Conservation (phyloP, 2,113 vertebrate species). For the Pongo abelii region DNA sequence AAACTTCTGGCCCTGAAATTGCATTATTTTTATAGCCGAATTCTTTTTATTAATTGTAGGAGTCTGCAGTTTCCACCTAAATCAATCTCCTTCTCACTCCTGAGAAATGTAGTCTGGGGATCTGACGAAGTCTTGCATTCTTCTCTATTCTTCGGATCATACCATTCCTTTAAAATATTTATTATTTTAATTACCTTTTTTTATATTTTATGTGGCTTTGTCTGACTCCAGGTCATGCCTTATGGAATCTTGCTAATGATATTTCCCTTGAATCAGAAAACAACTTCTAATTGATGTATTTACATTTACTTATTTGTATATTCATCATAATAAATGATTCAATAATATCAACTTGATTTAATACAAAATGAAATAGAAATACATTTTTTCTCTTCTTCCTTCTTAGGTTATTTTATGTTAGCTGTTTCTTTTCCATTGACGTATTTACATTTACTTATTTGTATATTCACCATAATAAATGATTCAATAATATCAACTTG, state of each 20-base stretch:
- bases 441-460: neutral
- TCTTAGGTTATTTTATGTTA: neutral
- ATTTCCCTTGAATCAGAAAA: constrained; percentile 17
- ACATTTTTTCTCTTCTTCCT: neutral
- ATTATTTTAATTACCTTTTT: neutral
- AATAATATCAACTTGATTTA: neutral
- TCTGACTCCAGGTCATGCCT: neutral
- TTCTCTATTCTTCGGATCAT: neutral
- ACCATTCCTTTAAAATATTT: neutral
- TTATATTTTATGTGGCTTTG: neutral
- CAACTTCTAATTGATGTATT: neutral
- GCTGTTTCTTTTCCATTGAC: neutral
- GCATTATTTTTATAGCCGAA: neutral
- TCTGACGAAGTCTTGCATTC: neutral
- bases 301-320: neutral
- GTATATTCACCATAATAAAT: neutral
- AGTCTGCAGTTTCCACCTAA: neutral
- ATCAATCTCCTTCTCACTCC: neutral
- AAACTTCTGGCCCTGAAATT: neutral
- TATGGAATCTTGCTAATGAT: neutral
- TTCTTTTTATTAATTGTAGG: neutral
- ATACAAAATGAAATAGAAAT: neutral
- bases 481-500: neutral
- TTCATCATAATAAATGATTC: neutral
- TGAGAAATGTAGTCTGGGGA: neutral